Percentiles rank a stretch among this genome's conserved stretches.
Evolutionary conservation across 1,140 invertebrate species (phyloP).

Genomic region (Zophobas atratus): DNA sequence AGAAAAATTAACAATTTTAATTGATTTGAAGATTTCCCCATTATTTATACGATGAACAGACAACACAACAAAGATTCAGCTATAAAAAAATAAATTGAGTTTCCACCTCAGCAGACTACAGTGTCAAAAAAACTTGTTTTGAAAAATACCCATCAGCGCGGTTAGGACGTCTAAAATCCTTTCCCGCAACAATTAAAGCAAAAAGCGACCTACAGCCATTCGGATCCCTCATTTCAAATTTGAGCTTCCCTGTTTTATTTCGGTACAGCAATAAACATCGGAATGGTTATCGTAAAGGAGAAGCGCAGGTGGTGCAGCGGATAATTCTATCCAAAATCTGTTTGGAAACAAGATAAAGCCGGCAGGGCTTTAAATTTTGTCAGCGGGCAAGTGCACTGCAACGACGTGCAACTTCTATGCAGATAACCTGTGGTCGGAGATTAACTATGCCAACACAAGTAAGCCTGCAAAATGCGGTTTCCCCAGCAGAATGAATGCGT

Average conservation of each 20-base stretch:
- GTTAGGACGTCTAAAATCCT: too few relatives aligned
- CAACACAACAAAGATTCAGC: too few relatives aligned
- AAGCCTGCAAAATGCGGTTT: conserved; percentile 8
- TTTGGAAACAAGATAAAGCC: conserved; percentile 50
- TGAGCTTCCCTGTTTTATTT: conserved; percentile 14
- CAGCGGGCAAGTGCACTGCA: conserved; percentile 12
- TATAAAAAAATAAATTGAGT: too few relatives aligned
- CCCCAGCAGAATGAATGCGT: background rate
- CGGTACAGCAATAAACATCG: background rate
- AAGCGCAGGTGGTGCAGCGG: conserved; percentile 34
- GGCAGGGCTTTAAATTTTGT: conserved; percentile 45
- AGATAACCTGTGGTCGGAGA: conserved; percentile 47
- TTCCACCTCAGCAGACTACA: too few relatives aligned
- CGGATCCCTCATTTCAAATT: too few relatives aligned
- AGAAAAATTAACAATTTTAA: too few relatives aligned
- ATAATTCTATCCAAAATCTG: conserved; percentile 46
- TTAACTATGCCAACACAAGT: conserved; percentile 6
- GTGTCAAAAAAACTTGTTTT: too few relatives aligned
- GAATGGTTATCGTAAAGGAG: conserved; percentile 28
- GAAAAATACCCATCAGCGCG: too few relatives aligned
- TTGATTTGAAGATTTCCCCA: too few relatives aligned
- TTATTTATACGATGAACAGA: too few relatives aligned
- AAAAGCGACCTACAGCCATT: too few relatives aligned
- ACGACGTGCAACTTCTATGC: conserved; percentile 29
- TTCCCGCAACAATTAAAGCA: too few relatives aligned